Evolutionary conservation across 2,888 invertebrate genomes (phyloP).

Genomic region (Hololepta plana): DNA sequence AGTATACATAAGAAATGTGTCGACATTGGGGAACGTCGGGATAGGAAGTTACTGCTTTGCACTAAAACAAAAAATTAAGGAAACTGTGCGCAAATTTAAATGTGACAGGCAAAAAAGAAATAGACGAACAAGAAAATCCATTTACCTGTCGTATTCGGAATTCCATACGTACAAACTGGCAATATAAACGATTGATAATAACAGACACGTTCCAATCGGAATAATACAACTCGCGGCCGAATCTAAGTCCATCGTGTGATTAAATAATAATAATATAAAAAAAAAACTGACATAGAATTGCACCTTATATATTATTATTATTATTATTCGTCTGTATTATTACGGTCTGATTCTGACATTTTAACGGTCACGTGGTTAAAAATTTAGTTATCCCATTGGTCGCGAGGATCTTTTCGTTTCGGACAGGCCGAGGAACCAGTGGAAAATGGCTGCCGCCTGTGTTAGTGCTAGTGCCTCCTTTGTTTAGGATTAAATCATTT

Average conservation of each 20-base stretch:
- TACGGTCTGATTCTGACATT: slow-evolving; percentile 19
- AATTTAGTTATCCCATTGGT: slow-evolving; percentile 16
- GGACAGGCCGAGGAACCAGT: slow-evolving; percentile 36
- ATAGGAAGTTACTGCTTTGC: too few relatives aligned
- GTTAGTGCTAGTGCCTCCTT: slow-evolving; percentile 66
- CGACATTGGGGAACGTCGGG: too few relatives aligned
- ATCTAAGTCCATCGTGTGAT: slow-evolving; percentile 10
- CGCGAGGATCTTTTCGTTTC: slow-evolving; percentile 12
- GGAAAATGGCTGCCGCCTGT: slow-evolving; percentile 74
- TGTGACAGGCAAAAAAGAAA: too few relatives aligned
- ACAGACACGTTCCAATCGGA: slow-evolving; percentile 54
- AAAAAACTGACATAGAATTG: too few relatives aligned
- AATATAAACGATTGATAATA: slow-evolving; percentile 64
- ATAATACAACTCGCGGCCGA: slow-evolving; percentile 32
- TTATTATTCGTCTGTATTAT: too few relatives aligned
- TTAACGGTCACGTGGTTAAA: slow-evolving; percentile 21
- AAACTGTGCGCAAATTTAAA: too few relatives aligned
- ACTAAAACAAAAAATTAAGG: too few relatives aligned
- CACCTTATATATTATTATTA: too few relatives aligned
- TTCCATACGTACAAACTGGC: slow-evolving; percentile 81
- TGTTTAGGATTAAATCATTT: slow-evolving; percentile 52
- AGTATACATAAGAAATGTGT: too few relatives aligned
- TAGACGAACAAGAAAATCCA: too few relatives aligned
- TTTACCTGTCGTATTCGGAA: slow-evolving; percentile 53
- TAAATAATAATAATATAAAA: too few relatives aligned